These are phyloP conservation scores for Cathartes aura DNA, from an alignment of 2,113 vertebrate species.

Conservation along the genomic window DNA sequence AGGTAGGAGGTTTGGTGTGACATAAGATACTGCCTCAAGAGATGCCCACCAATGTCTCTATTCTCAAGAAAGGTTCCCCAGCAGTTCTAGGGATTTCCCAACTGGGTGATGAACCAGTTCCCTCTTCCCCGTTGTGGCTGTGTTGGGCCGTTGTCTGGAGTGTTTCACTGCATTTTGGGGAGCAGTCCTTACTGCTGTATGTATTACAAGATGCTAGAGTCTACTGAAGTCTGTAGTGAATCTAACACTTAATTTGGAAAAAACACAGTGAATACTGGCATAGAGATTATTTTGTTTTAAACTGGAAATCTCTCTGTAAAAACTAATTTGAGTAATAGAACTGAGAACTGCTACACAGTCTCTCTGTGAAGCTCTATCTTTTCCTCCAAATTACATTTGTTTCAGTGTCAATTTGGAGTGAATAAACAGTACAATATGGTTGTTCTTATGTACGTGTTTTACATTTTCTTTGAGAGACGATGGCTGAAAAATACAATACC, in stretches of 20 bases:
- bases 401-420: not conserved
- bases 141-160: not conserved
- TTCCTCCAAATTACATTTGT: not conserved
- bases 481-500: not conserved
- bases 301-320: not conserved
- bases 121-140: not conserved
- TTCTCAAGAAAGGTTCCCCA: not conserved
- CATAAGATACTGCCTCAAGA: not conserved
- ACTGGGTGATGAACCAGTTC: not conserved
- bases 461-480: not conserved
- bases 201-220: not conserved
- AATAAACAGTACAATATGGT: not conserved
- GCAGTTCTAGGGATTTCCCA: not conserved
- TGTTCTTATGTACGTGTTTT: not conserved
- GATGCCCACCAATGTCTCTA: not conserved
- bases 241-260: not conserved
- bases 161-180: not conserved
- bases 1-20: not conserved
- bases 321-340: not conserved
- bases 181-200: not conserved
- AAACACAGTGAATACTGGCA: not conserved
- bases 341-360: not conserved
- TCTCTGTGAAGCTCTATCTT: not conserved
- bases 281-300: not conserved
- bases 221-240: not conserved